Conservation (phyloP, 2,113 vertebrate genomes). For the Aspiorhynchus laticeps region DNA sequence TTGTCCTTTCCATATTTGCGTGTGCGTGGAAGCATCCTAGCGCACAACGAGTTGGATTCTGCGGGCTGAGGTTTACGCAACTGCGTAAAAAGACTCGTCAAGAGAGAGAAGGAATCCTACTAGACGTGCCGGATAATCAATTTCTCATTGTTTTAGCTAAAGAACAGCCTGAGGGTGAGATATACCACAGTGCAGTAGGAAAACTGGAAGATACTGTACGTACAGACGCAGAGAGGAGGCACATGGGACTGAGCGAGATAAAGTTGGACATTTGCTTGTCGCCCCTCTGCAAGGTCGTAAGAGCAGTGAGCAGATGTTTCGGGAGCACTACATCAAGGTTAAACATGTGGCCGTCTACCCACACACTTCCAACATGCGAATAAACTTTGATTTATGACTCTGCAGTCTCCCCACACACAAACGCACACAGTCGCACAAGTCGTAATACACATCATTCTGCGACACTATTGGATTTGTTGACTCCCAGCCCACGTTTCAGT, state of each 20-base stretch:
- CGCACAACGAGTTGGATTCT: conserved; percentile 9
- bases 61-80: conserved; percentile 31
- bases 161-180: conserved; percentile 56
- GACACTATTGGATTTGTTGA: neutral
- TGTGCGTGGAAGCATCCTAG: conserved; percentile 23
- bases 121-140: conserved; percentile 63
- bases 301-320: conserved; percentile 12
- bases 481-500: neutral
- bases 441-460: neutral
- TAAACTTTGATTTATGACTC: conserved; percentile 64
- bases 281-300: neutral
- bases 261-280: neutral
- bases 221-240: neutral
- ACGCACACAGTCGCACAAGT: neutral
- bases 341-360: conserved; percentile 31
- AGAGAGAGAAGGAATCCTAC: conserved; percentile 32
- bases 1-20: conserved; percentile 25
- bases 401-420: conserved; percentile 37
- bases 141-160: conserved; percentile 67
- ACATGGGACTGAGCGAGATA: neutral
- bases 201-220: neutral
- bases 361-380: conserved; percentile 57
- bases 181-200: conserved; percentile 48
- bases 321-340: conserved; percentile 15
- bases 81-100: neutral